These are phyloP conservation scores for Lutjanus campechanus DNA, from an alignment of 2,797 vertebrate species.

Conservation along the genomic window DNA sequence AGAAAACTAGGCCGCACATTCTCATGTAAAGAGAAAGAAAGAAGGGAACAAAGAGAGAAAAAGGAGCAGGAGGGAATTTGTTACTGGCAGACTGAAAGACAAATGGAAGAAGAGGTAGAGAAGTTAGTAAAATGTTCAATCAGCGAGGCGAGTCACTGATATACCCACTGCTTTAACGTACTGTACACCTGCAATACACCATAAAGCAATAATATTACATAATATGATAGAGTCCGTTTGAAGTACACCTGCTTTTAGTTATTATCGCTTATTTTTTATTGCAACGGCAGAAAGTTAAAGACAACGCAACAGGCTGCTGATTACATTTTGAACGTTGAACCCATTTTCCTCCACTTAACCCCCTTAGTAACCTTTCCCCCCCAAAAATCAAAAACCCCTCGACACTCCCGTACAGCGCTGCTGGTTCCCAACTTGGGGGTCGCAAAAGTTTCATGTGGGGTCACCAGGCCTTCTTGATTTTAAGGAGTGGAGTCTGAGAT, in stretches of 20 bases:
- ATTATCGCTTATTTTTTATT: too few species aligned
- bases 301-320: too few species aligned
- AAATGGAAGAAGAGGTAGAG: neutral
- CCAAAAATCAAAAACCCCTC: too few species aligned
- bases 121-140: neutral
- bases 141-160: neutral
- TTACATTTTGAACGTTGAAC: too few species aligned
- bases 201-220: conserved; percentile 24
- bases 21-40: conserved; percentile 19
- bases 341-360: too few species aligned
- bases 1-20: conserved; percentile 53
- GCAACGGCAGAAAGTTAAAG: too few species aligned
- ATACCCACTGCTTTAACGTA: conserved; percentile 7
- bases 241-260: neutral
- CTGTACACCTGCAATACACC: neutral
- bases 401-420: too few species aligned
- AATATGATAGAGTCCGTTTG: conserved; percentile 41
- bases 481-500: too few species aligned
- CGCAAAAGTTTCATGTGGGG: too few species aligned
- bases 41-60: conserved; percentile 3
- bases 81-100: neutral
- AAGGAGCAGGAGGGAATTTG: neutral
- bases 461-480: too few species aligned
- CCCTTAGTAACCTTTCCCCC: too few species aligned
- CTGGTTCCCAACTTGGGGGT: too few species aligned